phyloP scores from a whole-genome alignment of 2,797 vertebrate species.

The Glossophaga mutica region DNA sequence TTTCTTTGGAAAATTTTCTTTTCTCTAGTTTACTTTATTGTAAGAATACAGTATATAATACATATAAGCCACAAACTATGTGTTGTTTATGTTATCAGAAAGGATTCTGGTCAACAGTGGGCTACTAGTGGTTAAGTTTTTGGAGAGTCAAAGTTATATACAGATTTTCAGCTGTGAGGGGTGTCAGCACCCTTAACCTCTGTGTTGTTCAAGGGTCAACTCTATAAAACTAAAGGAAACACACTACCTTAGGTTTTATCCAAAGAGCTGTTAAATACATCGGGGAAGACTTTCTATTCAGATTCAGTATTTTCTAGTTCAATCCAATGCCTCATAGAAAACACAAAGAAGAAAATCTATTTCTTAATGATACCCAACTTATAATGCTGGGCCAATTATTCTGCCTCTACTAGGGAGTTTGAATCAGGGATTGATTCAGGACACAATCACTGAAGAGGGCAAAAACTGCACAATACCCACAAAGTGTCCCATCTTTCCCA shows the following conservation, averaged over 20 bases:
- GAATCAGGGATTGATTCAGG: neutral
- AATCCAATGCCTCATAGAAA: conserved; percentile 12
- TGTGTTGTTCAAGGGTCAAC: neutral
- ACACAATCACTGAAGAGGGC: neutral
- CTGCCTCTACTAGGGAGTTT: neutral
- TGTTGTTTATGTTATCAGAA: neutral
- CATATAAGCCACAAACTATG: neutral
- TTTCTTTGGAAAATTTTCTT: neutral
- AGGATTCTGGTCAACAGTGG: neutral
- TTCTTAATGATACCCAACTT: conserved; percentile 16
- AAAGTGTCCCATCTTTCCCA: neutral
- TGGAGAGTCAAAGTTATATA: neutral
- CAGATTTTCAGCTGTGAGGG: neutral
- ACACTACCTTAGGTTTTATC: conserved; percentile 12
- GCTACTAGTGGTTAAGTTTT: neutral
- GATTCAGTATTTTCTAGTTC: conserved; percentile 35
- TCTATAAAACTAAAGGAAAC: neutral
- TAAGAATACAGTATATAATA: neutral
- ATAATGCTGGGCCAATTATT: neutral
- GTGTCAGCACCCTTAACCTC: neutral
- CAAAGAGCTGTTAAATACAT: neutral
- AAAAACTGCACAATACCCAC: neutral
- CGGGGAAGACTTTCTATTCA: conserved; percentile 30
- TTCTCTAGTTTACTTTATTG: neutral
- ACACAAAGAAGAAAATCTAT: conserved; percentile 23